Base-by-base conservation (phyloP, 1,140 invertebrate genomes). In the Ceratosolen fusciceps region DNA sequence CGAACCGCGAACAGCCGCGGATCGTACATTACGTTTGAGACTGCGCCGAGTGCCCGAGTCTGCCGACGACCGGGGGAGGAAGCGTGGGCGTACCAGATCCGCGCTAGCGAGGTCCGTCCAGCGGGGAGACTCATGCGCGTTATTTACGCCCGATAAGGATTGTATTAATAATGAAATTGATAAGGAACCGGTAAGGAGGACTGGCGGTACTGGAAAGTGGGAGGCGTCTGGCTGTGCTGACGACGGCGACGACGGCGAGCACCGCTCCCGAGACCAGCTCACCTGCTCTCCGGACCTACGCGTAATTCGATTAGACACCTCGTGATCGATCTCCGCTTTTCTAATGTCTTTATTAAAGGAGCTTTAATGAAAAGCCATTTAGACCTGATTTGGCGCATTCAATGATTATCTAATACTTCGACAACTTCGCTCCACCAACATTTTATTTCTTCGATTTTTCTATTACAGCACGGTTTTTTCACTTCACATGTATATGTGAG, bases 101-200 rank as follows among this genome's bases (percentile, higher is more conserved):
- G 3, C 3, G 21, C 58, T n/a, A 10, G 58, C 12, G 1, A 19
- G 34, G 29, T 34, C 12, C 14, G 58, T 19, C 0, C 39, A 54
- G 12, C 49, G 49, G 43, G 16, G 8, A 19, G 16, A 14, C 54
- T 77, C 60, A 49, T 74, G 39, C 26, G 60, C 2, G 39, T 39
- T 71, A 60, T 58, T 60, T 77, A 71, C 24, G 29, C 71, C 29
- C 24, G 70, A 81, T 81, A 81, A 81, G 56, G 74, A 76, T 74
- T 77, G 74, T 39, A 74, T 82, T 77, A 80, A 82, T 82, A 80
- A 77, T 39, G 47, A 31, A 65, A 77, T 77, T 65, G 56, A 79
- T 77, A 77, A 77, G 65, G 21, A 58, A 43, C n/a, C 24, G n/a
- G n/a, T 16, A 37, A 37, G 29, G 31, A 37, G 49, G 49, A 43